These are phyloP conservation scores for Mus musculus DNA, from an alignment of 2,113 vertebrate genomes.

Conservation along the genomic window DNA sequence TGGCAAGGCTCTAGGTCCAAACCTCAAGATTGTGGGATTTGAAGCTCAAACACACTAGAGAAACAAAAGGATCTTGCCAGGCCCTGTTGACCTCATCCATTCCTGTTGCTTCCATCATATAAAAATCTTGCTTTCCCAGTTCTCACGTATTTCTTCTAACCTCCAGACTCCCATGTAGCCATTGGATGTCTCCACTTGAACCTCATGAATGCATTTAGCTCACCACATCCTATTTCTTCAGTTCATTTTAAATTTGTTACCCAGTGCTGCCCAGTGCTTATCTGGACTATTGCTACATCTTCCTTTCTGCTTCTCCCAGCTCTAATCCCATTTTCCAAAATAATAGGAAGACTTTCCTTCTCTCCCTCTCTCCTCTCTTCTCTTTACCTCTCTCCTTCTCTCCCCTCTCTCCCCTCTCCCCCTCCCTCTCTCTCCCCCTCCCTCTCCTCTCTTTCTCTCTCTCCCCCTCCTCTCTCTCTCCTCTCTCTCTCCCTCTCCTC, in stretches of 20 bases:
- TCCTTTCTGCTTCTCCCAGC: background rate
- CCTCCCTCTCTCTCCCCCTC: rapidly evolving
- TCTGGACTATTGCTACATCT: background rate
- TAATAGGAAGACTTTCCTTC: background rate
- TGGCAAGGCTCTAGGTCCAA: background rate
- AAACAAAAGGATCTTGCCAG: background rate
- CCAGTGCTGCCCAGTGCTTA: background rate
- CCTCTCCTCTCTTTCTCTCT: too few relatives aligned
- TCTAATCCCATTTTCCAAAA: background rate
- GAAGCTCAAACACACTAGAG: background rate
- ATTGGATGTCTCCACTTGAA: background rate
- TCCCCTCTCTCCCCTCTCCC: background rate
- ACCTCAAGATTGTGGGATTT: background rate
- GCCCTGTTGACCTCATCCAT: background rate
- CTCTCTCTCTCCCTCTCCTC: background rate
- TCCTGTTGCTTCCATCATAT: conserved; percentile 17
- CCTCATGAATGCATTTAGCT: background rate
- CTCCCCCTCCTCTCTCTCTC: background rate
- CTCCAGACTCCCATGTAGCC: background rate
- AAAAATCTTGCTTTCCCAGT: background rate
- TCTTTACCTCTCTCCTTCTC: background rate
- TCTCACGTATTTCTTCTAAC: background rate
- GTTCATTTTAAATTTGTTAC: background rate
- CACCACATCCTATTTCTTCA: conserved; percentile 23
- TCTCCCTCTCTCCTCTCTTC: too few relatives aligned